These are phyloP conservation scores for Odontocerum albicorne DNA, from an alignment of 2,888 invertebrate species.

Conservation along the genomic window DNA sequence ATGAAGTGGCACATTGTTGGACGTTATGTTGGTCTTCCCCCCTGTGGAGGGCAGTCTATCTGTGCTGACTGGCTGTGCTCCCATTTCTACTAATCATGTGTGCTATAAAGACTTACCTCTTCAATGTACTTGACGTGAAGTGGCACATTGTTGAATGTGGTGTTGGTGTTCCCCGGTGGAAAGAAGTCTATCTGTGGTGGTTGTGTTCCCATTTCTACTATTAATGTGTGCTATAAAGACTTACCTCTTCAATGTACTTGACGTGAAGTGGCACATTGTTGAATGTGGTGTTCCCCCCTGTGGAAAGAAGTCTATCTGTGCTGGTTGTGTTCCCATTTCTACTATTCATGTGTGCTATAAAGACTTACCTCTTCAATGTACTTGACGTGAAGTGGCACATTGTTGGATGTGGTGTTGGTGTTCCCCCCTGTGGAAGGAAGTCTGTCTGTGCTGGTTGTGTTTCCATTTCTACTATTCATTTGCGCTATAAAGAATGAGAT, in stretches of 20 bases:
- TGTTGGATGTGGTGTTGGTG: slow-evolving; percentile 14
- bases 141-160: slow-evolving; percentile 39
- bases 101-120: slow-evolving; percentile 44
- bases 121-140: slow-evolving; percentile 47
- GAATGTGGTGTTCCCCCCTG: slow-evolving; percentile 13
- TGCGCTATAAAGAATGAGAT: too few relatives aligned
- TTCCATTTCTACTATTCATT: slow-evolving; percentile 10
- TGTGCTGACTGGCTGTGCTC: too few relatives aligned
- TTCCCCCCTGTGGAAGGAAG: slow-evolving; percentile 8
- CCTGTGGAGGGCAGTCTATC: slow-evolving; percentile 2
- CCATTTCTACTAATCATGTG: too few relatives aligned
- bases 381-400: slow-evolving; percentile 46
- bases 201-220: too few relatives aligned
- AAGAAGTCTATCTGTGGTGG: too few relatives aligned
- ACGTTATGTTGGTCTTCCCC: slow-evolving; percentile 15
- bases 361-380: slow-evolving; percentile 46
- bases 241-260: slow-evolving; percentile 46
- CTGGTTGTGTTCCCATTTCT: slow-evolving; percentile 6
- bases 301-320: background rate
- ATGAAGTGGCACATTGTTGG: slow-evolving; percentile 43
- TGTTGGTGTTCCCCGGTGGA: slow-evolving; percentile 17
- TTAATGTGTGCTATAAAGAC: too few relatives aligned
- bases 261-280: slow-evolving; percentile 45
- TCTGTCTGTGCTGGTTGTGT: background rate
- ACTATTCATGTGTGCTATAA: too few relatives aligned